Evolutionary conservation across 2,113 vertebrate species (phyloP).

Genomic region (Cottus gobio): DNA sequence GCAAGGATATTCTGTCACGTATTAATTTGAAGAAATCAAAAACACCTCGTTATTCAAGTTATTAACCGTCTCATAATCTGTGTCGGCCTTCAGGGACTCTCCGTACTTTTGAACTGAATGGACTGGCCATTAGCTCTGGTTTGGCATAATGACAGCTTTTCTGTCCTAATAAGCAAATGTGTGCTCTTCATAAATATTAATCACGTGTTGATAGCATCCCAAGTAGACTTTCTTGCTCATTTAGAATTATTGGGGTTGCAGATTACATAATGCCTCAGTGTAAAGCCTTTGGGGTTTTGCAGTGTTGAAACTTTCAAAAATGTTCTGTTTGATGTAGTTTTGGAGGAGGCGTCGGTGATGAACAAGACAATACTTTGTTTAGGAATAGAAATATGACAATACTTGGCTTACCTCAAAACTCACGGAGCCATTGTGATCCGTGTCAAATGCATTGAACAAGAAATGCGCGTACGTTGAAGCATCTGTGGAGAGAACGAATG

Average conservation of each 20-base stretch:
- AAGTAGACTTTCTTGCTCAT: constrained; percentile 24
- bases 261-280: constrained; percentile 44
- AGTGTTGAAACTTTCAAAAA: neutral
- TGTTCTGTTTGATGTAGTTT: neutral
- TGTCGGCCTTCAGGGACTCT: constrained; percentile 7
- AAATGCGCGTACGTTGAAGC: constrained; percentile 98
- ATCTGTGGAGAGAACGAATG: constrained; percentile 83
- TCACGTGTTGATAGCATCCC: constrained; percentile 38
- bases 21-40: constrained; percentile 46
- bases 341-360: too few species aligned
- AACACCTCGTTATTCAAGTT: constrained; percentile 53
- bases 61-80: constrained; percentile 41
- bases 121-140: constrained; percentile 33
- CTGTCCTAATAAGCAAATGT: constrained; percentile 69
- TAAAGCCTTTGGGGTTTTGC: neutral
- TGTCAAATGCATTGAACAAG: constrained; percentile 98
- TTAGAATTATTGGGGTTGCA: constrained; percentile 19
- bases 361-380: neutral
- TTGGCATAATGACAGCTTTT: constrained; percentile 41
- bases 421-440: constrained; percentile 97
- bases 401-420: constrained; percentile 94
- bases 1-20: neutral
- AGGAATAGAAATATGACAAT: neutral
- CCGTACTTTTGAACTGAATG: neutral
- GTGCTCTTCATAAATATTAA: constrained; percentile 71